Percentiles rank a stretch among this genome's conserved stretches.
Conservation (phyloP, 2,113 vertebrate genomes). For the Gasterosteus nipponicus region DNA sequence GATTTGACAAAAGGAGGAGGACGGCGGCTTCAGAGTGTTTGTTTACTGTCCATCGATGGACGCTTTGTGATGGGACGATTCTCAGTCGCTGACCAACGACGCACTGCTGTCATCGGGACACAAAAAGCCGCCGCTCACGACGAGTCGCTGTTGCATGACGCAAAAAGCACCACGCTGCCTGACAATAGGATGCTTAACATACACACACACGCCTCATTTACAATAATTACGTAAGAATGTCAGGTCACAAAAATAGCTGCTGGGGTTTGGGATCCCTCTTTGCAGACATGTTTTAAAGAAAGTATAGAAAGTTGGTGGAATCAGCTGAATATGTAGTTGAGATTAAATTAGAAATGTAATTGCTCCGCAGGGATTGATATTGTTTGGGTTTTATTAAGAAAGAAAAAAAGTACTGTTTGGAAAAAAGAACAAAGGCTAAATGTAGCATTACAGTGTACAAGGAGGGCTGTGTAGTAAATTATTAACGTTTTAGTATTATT, state of each 20-base stretch:
- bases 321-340: constrained; percentile 21
- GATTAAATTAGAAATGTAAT: constrained; percentile 30
- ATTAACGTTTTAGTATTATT: not conserved
- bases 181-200: constrained; percentile 13
- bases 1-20: constrained; percentile 20
- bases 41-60: constrained; percentile 53
- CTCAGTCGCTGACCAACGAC: constrained; percentile 52
- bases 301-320: constrained; percentile 20
- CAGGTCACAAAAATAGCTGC: constrained; percentile 46
- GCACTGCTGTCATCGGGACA: constrained; percentile 29
- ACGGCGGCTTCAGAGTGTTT: constrained; percentile 8
- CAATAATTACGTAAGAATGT: constrained; percentile 27
- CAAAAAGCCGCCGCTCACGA: constrained; percentile 26
- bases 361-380: not conserved
- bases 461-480: not conserved
- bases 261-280: constrained; percentile 31
- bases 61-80: constrained; percentile 50
- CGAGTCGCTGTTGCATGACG: constrained; percentile 38
- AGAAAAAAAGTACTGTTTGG: not conserved
- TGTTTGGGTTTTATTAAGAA: not conserved
- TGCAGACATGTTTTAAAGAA: constrained; percentile 23
- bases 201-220: constrained; percentile 11
- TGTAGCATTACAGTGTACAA: not conserved
- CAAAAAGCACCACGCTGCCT: constrained; percentile 16
- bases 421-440: not conserved